Evolutionary conservation across 2,113 vertebrate species (phyloP), one percentile per base, ranked within the genome.

Genomic region (Sorex fumeus): DNA sequence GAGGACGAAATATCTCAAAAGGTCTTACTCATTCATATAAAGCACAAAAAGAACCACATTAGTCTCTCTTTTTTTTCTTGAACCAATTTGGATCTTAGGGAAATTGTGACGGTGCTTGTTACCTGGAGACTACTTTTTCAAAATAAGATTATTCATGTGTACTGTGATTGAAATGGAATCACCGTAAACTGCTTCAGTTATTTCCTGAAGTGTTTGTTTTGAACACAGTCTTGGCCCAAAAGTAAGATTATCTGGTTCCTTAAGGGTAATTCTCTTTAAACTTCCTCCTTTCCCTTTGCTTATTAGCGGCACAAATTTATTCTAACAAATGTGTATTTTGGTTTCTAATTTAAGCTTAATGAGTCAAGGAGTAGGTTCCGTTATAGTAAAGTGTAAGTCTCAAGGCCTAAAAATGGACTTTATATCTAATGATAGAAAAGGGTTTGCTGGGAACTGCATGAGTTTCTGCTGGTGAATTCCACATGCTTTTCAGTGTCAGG

Each of bases 211-310:
- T 4, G 81, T 36, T 83, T 93, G 28, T 47, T 81, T 91, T 92
- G 36, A 89, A 57, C 78, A 66, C 96, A 88, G 89, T 76, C 80
- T 79, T 70, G 78, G 53, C 78, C 69, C 57, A 76, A 72, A 87
- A 95, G 93, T 19, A 25, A 90, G 94, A 91, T 98, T 98, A 95
- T 98, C 97, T 98, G 98, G 98, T 98, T 98, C 97, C 98, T 96
- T 97, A 97, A 97, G 97, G 96, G 98, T 98, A 98, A 97, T 98
- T 92, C 81, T 97, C 97, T 96, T 97, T 97, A 84, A 94, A 86
- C 94, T 79, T 93, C 97, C 70, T 36, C 93, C 75, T 96, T 74
- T 91, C 84, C 95, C 94, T 97, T 97, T 97, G 96, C 97, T 98
- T 97, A 93, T 75, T 89, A 94, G 95, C 95, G 92, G 95, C 97